Conservation (phyloP, 2,797 vertebrate genomes). For the Tauraco hartlaubi region DNA sequence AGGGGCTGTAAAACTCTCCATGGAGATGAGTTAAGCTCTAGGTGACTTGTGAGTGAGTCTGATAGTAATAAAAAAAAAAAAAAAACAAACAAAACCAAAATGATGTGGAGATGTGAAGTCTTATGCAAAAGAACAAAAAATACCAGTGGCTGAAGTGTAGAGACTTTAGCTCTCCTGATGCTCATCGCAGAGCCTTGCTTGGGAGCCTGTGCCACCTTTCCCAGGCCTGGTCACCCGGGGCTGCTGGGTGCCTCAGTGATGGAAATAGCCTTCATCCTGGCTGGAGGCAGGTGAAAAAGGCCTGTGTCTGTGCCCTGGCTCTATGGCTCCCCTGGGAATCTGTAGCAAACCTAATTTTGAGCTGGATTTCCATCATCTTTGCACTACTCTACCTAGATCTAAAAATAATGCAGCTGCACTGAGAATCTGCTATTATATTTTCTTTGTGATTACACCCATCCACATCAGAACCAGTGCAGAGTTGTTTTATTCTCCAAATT, state of each 20-base stretch:
- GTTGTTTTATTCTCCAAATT: neutral
- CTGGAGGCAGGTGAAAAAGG: neutral
- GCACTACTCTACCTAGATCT: neutral
- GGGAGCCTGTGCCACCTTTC: too few relatives aligned
- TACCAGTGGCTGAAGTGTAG: neutral
- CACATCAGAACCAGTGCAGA: neutral
- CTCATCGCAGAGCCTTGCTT: accelerated
- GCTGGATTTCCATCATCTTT: neutral
- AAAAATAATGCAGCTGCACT: neutral
- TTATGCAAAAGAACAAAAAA: accelerated
- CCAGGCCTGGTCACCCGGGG: neutral
- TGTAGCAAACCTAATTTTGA: neutral
- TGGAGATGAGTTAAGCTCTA: neutral
- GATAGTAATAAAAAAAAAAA: neutral
- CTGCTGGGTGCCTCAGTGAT: neutral
- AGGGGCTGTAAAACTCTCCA: neutral
- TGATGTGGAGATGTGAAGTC: neutral
- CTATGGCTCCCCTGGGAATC: neutral
- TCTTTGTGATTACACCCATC: neutral
- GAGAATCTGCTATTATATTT: neutral
- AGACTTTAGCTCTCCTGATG: accelerated
- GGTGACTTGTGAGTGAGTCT: neutral
- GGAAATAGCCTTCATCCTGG: neutral
- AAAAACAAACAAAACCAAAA: too few relatives aligned
- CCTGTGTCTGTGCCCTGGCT: accelerated